Evolutionary conservation across 2,888 invertebrate genomes (phyloP).

Genomic region (Leptopterna dolabrata): DNA sequence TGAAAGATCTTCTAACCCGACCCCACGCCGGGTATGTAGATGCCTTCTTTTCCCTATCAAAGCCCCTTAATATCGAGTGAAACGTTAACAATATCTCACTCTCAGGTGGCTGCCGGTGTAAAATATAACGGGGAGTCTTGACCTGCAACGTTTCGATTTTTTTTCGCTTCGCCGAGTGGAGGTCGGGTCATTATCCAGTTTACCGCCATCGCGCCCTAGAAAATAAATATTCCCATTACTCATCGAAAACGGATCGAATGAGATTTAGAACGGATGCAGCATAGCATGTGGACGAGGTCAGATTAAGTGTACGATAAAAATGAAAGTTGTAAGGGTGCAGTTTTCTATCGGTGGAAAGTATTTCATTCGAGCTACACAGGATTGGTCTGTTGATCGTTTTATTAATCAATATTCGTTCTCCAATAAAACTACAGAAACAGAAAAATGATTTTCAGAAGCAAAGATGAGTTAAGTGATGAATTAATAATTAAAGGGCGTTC

Average conservation of each 20-base stretch:
- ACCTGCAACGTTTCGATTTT: background rate
- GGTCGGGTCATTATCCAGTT: background rate
- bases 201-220: background rate
- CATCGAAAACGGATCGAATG: background rate
- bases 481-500: no score
- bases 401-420: no score
- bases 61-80: constrained; percentile 13
- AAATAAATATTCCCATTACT: background rate
- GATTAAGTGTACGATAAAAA: no score
- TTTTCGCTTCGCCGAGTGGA: background rate
- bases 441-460: no score
- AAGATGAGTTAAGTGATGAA: no score
- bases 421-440: no score
- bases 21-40: constrained; percentile 25
- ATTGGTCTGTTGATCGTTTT: no score
- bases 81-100: constrained; percentile 35
- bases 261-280: background rate
- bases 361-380: no score
- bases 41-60: background rate
- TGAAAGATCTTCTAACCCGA: constrained; percentile 5
- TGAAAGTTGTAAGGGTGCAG: no score
- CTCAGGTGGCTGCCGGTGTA: background rate
- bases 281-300: background rate
- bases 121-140: background rate
- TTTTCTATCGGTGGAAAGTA: no score